Percentiles rank a stretch among this genome's conserved stretches.
phyloP scores from a whole-genome alignment of 1,140 invertebrate genomes.

The Diploscapter pachys region DNA sequence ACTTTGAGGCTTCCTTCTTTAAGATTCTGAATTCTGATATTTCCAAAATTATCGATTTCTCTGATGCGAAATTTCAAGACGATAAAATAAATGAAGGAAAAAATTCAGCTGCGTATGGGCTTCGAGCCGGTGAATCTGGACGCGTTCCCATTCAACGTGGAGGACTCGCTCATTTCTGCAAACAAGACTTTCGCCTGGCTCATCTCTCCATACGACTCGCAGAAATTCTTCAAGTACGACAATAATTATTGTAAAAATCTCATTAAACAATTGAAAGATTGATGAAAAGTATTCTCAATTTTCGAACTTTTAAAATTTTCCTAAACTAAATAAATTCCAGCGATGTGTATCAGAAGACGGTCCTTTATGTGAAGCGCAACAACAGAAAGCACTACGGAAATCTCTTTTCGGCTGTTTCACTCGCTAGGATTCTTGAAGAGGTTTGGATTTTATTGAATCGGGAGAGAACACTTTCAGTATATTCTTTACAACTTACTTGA shows the following conservation, averaged over 20 bases:
- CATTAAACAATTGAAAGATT: too few relatives aligned
- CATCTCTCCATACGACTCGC: constrained; percentile 32
- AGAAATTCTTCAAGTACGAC: constrained; percentile 38
- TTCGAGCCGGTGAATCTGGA: constrained; percentile 20
- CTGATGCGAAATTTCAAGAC: constrained; percentile 13
- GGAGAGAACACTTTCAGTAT: too few relatives aligned
- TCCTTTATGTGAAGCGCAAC: constrained; percentile 39
- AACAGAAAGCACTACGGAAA: constrained; percentile 40
- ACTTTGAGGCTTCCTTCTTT: too few relatives aligned
- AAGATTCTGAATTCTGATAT: too few relatives aligned
- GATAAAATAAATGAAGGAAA: constrained; percentile 25
- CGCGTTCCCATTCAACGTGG: constrained; percentile 33
- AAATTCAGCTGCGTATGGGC: constrained; percentile 19
- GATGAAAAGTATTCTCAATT: too few relatives aligned
- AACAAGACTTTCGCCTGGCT: constrained; percentile 31
- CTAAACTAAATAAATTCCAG: background rate
- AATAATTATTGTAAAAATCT: background rate
- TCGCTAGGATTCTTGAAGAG: constrained; percentile 30
- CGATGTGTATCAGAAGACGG: constrained; percentile 39
- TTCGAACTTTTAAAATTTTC: background rate
- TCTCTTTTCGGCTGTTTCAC: constrained; percentile 39
- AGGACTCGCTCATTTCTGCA: constrained; percentile 34
- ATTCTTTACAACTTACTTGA: too few relatives aligned
- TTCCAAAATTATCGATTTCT: constrained; percentile 1
- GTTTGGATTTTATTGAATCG: background rate